Percentiles rank a stretch among this genome's conserved stretches.
Evolutionary conservation across 2,888 invertebrate species (phyloP).

Genomic region (Cephonodes hylas): DNA sequence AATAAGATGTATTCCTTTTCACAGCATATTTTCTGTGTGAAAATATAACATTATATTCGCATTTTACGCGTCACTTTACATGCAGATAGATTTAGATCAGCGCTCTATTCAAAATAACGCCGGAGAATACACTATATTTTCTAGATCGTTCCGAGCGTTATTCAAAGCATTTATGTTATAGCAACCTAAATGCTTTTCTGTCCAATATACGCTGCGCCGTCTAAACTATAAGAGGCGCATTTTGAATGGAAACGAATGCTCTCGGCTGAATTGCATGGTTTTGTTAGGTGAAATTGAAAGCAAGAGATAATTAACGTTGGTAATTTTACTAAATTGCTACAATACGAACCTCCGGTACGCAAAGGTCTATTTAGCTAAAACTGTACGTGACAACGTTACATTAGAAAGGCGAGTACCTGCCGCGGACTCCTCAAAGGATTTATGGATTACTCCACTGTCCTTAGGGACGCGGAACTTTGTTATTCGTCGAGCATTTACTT

Average conservation of each 20-base stretch:
- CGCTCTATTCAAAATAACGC: background rate
- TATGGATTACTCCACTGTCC: constrained; percentile 64
- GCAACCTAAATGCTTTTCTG: background rate
- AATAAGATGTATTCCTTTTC: background rate
- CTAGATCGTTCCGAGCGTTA: background rate
- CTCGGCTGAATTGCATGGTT: background rate
- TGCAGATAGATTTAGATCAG: constrained; percentile 18
- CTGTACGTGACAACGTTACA: constrained; percentile 33
- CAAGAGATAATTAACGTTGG: background rate
- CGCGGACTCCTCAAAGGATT: constrained; percentile 47
- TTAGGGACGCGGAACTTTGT: constrained; percentile 58
- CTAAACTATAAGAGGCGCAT: background rate
- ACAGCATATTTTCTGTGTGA: background rate
- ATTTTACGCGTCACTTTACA: constrained; percentile 19
- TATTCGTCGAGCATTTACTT: constrained; percentile 45
- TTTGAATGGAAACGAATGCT: background rate
- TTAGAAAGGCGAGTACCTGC: constrained; percentile 39
- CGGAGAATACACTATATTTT: constrained; percentile 5
- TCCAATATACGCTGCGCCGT: background rate
- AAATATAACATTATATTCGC: constrained; percentile 17
- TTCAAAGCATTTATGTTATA: constrained; percentile 2
- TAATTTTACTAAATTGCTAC: background rate
- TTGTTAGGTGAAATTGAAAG: background rate
- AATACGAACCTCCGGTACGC: background rate
- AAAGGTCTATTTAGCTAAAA: constrained; percentile 19